Base-by-base conservation (phyloP, 1,140 invertebrate genomes). In the Hyles euphorbiae region DNA sequence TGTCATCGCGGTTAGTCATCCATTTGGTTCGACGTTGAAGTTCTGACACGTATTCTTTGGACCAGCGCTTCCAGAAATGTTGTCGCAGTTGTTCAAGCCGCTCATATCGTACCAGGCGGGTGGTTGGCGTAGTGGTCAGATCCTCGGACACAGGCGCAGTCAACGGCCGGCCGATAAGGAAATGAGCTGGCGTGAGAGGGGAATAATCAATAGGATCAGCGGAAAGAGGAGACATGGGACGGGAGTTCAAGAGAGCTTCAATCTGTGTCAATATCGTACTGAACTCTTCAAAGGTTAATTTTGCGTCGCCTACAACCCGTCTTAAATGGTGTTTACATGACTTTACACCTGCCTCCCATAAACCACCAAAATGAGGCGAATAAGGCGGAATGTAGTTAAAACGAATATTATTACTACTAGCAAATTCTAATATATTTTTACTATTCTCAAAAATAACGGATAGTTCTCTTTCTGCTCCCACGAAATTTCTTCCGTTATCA, bases 401-500 rank as follows among this genome's bases (percentile, higher is more conserved):
- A 45, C 34, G 11, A 34, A 53, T 59, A 8, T 10, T 10, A 12
- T 59, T 52, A 46, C 33, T 36, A 36, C 50, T 5, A n/a, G 33
- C 9, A 11, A 45, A 61, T 8, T 47, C 46, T 22, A 22, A 5
- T 5, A 5, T 11, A 47, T 3, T 9, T 5, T 10, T 47, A 8
- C 12, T 5, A 12, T 11, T 22, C 6, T 47, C 10, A 8, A 8
- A 5, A 11, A n/a, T 11, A 9, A 47, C 6, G 4, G 10, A 47
- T 5, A 47, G 10, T 47, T 47, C 7, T 10, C 12, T 5, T 47
- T 47, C 46, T 5, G 10, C 46, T 10, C 67, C 63, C 5, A 62
- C 45, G 59, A 74, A 75, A 54, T 66, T 71, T 5, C 62, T 74
- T 11, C 71, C 75, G 66, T 74, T 76, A 48, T 74, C 75, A 36